These are phyloP conservation scores for Sarcophaga carnaria DNA, from an alignment of 2,888 invertebrate genomes.

Conservation along the genomic window DNA sequence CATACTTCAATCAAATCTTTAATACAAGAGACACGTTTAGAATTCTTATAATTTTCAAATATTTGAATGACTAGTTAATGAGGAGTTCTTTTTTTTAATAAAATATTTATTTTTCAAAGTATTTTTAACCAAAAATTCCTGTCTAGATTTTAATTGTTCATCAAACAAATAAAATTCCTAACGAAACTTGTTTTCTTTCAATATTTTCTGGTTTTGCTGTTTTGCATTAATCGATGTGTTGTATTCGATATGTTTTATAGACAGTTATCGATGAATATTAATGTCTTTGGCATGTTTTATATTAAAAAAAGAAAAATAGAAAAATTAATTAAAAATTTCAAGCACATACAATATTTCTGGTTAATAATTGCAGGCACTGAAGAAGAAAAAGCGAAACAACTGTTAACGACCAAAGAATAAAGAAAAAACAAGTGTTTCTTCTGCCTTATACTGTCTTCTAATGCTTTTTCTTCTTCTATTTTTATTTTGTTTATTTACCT, in stretches of 20 bases:
- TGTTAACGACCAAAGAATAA: background rate
- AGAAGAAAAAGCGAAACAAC: conserved; percentile 10
- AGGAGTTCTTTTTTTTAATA: too few species aligned
- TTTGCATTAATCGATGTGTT: background rate
- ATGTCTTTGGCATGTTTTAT: conserved; percentile 56
- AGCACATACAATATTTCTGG: background rate
- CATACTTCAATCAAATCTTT: too few species aligned
- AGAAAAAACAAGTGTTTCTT: too few species aligned
- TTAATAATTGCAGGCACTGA: background rate
- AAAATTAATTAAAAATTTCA: background rate
- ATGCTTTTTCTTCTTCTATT: conserved; percentile 32
- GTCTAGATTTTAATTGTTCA: background rate
- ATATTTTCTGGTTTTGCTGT: background rate
- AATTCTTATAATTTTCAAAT: background rate
- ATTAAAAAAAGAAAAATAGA: conserved; percentile 13
- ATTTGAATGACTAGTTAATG: too few species aligned
- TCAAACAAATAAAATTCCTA: background rate
- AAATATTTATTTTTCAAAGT: too few species aligned
- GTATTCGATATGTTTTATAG: background rate
- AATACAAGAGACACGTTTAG: too few species aligned
- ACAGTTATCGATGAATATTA: conserved; percentile 3
- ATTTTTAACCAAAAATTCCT: too few species aligned
- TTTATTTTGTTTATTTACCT: conserved; percentile 21
- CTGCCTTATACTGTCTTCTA: too few species aligned
- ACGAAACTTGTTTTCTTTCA: background rate